Evolutionary conservation across 2,888 invertebrate genomes (phyloP).

Genomic region (Yponomeuta malinellus): DNA sequence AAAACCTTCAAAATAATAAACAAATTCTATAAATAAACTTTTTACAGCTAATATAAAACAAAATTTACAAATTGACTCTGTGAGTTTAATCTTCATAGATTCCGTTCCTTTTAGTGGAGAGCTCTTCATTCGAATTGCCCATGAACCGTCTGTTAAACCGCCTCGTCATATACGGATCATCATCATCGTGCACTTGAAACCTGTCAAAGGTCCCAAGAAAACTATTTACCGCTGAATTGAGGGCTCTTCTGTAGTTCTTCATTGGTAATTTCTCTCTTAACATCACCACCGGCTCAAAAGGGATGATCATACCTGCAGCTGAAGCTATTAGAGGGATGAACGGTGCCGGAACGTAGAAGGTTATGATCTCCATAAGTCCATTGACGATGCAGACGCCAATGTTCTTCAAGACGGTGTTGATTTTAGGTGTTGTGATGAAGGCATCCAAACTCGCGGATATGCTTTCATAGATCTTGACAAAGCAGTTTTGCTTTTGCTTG

Average conservation of each 20-base stretch:
- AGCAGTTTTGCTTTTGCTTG: neutral
- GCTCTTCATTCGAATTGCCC: slow-evolving; percentile 23
- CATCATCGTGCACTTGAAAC: slow-evolving; percentile 44
- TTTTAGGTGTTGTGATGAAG: slow-evolving; percentile 42
- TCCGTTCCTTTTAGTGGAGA: neutral
- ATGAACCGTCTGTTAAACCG: slow-evolving; percentile 57
- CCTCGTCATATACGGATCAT: slow-evolving; percentile 57
- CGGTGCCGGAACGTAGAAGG: slow-evolving; percentile 56
- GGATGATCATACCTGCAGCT: slow-evolving; percentile 58
- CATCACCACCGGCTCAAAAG: slow-evolving; percentile 61
- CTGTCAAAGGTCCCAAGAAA: slow-evolving; percentile 57
- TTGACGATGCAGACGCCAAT: slow-evolving; percentile 61
- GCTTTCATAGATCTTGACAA: neutral
- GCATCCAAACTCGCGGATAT: neutral
- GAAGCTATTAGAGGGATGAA: slow-evolving; percentile 59
- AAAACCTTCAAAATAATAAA: neutral
- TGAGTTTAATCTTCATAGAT: no score
- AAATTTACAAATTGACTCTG: neutral
- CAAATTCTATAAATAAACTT: neutral
- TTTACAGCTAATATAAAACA: slow-evolving; percentile 5
- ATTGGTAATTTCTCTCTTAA: slow-evolving; percentile 58
- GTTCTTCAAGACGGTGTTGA: slow-evolving; percentile 45
- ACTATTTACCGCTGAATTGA: slow-evolving; percentile 48
- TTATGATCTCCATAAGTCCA: slow-evolving; percentile 57
- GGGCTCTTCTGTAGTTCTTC: slow-evolving; percentile 56